A percentile compares a stretch with the other conserved stretches of the same genome.
Evolutionary conservation across 2,888 invertebrate genomes (phyloP).

Genomic region (Xestia xanthographa): DNA sequence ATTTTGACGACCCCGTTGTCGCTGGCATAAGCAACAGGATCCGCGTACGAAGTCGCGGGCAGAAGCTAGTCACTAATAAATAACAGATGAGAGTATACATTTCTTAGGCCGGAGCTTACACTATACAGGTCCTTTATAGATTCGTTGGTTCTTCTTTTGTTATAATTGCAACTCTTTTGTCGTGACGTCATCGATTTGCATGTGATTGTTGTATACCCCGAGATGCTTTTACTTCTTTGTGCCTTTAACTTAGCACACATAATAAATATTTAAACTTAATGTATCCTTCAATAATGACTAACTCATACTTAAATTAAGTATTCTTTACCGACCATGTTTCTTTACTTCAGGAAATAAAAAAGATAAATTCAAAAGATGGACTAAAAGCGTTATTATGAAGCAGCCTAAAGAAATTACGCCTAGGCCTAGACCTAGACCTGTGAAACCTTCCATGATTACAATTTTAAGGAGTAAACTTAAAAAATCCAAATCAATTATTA

Average conservation of each 20-base stretch:
- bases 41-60: too few relatives aligned
- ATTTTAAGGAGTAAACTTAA: slow-evolving; percentile 67
- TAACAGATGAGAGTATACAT: too few relatives aligned
- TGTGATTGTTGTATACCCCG: not conserved
- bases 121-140: not conserved
- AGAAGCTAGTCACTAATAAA: too few relatives aligned
- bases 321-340: slow-evolving; percentile 7
- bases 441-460: slow-evolving; percentile 36
- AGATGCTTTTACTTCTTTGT: not conserved
- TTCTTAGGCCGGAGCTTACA: too few relatives aligned
- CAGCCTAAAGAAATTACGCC: slow-evolving; percentile 32
- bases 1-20: too few relatives aligned
- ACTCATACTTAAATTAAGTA: not conserved
- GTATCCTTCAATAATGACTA: not conserved
- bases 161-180: not conserved
- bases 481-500: slow-evolving; percentile 61
- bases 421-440: slow-evolving; percentile 1
- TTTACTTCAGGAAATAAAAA: slow-evolving; percentile 31
- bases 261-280: not conserved
- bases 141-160: not conserved
- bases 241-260: not conserved
- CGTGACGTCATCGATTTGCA: too few relatives aligned
- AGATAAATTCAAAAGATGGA: slow-evolving; percentile 8
- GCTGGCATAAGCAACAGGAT: too few relatives aligned
- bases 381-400: slow-evolving; percentile 37